These are phyloP conservation scores for Ormyrus pomaceus DNA, from an alignment of 2,888 invertebrate genomes.

Conservation along the genomic window DNA sequence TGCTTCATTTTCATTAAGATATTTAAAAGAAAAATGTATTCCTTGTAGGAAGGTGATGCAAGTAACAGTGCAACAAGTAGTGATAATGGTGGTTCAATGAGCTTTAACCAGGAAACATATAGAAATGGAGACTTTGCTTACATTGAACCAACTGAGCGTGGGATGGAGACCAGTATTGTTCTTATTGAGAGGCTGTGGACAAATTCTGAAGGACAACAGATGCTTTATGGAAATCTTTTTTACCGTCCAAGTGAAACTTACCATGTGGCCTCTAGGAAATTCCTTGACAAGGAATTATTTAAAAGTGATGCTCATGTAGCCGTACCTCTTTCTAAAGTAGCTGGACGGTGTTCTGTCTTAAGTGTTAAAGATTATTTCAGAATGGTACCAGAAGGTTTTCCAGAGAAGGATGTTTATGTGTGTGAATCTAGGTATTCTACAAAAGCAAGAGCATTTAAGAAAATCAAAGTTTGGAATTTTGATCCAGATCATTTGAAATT, in stretches of 20 bases:
- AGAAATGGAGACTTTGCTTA: slow-evolving; percentile 95
- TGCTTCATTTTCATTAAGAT: slow-evolving; percentile 6
- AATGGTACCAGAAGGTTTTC: slow-evolving; percentile 89
- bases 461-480: slow-evolving; percentile 89
- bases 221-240: slow-evolving; percentile 95
- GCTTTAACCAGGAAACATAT: slow-evolving; percentile 86
- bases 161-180: slow-evolving; percentile 87
- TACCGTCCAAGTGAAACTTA: slow-evolving; percentile 96
- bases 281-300: slow-evolving; percentile 97
- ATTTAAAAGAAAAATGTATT: slow-evolving; percentile 21
- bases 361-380: slow-evolving; percentile 96
- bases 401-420: slow-evolving; percentile 96
- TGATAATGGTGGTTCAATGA: slow-evolving; percentile 80
- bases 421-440: slow-evolving; percentile 97
- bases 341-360: slow-evolving; percentile 94
- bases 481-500: slow-evolving; percentile 81
- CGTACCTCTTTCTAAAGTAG: slow-evolving; percentile 89
- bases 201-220: slow-evolving; percentile 87
- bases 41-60: slow-evolving; percentile 67
- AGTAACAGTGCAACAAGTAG: slow-evolving; percentile 69
- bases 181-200: slow-evolving; percentile 94
- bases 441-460: slow-evolving; percentile 91
- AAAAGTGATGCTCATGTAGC: slow-evolving; percentile 93
- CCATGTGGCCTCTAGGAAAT: slow-evolving; percentile 95
- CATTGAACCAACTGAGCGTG: slow-evolving; percentile 82